phyloP scores from a whole-genome alignment of 2,888 invertebrate genomes.

The Sabatieria punctata region DNA sequence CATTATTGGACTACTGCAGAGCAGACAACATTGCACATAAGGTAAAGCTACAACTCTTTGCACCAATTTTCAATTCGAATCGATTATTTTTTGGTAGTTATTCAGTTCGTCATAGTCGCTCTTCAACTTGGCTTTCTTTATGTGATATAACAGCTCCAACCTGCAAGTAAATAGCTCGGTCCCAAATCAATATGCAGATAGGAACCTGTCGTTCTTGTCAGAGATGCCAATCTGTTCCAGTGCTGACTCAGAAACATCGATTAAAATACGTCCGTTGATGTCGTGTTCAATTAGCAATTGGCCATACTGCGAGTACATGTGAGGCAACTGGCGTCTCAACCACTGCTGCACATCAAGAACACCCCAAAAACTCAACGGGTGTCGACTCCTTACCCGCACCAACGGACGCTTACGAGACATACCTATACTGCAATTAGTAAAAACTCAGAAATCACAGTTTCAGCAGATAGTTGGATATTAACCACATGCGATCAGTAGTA shows the following conservation, averaged over 20 bases:
- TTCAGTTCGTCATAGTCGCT: not conserved
- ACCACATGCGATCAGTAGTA: no score
- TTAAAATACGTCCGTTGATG: not conserved
- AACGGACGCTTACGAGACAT: no score
- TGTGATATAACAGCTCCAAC: not conserved
- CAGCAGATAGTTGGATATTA: no score
- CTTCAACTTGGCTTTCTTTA: not conserved
- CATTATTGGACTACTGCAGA: no score
- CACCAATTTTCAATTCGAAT: no score
- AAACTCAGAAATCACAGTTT: no score
- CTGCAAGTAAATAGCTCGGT: not conserved
- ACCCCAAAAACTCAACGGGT: not conserved
- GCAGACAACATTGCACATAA: no score
- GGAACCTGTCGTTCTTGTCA: not conserved
- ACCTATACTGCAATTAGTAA: no score
- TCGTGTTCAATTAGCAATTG: not conserved
- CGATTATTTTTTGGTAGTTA: no score
- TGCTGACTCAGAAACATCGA: not conserved
- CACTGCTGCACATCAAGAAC: not conserved
- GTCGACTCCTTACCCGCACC: no score
- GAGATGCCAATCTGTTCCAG: not conserved
- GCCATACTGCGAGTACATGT: not conserved
- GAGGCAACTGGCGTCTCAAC: not conserved
- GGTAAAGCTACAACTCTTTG: no score
- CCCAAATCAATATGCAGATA: not conserved